Base-by-base conservation (phyloP, 2,113 vertebrate genomes). In the Xenotilapia longispinis region DNA sequence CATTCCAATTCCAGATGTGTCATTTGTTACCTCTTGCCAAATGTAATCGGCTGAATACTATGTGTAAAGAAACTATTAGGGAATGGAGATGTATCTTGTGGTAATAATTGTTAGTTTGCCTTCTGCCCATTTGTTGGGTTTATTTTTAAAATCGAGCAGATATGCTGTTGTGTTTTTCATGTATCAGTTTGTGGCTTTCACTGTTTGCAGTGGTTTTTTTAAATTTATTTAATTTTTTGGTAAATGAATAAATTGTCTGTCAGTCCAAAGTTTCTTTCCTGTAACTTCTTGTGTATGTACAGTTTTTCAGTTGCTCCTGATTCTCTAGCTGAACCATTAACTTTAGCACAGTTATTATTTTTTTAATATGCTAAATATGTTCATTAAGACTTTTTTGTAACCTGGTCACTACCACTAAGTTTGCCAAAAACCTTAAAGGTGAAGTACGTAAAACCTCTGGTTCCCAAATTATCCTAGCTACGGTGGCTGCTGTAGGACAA, bases 181-280 rank as follows among this genome's bases (percentile, higher is more conserved):
- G 2, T 21, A 1, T 68, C 63, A 21, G 19, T 38, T 68, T 40
- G 33, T 68, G 3, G 33, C 1, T 8, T 68, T 68, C 19, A 8
- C 63, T 40, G 1, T 68, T 38, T 68, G 31, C 33, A 68, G 10
- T 17, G 1, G 9, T 31, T 10, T 33, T 26, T 26, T 4, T 23
- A 0, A 2, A 12, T 28, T 5, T 15, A 58, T 14, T 26, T 0
- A 58, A 1, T 21, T 38, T 38, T 40, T 21, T 21, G 11, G 6
- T 21, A 21, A 68, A 21, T 40, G 2, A 21, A 21, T 40, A 68
- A 40, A 68, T 68, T 38, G 19, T 7, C 3, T 38, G 19, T 65
- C 3, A 38, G 31, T 65, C 19, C 33, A 5, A 68, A 0, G 19
- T 68, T 68, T 21, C 36, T 38, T 38, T 65, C 17, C 1, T 3